Base-by-base conservation (phyloP, 1,140 invertebrate species). In the Metaphire vulgaris region DNA sequence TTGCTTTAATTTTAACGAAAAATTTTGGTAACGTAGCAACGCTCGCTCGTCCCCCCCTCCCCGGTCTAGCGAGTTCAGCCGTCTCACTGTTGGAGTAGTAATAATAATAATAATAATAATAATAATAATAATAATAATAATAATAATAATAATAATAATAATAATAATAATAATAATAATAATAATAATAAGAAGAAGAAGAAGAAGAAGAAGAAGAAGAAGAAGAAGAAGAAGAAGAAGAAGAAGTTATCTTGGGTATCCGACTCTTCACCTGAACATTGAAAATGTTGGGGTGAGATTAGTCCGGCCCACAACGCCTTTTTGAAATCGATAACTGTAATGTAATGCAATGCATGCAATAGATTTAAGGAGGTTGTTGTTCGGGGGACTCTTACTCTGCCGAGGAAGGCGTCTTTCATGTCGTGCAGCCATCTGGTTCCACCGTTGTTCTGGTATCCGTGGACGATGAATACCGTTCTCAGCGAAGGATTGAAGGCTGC, bases 81-180 rank as follows among this genome's bases (percentile, higher is more conserved):
- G n/a, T n/a, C n/a, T n/a, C n/a, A n/a, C n/a, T n/a, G n/a, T n/a
- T n/a, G n/a, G n/a, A 56, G 21, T 56, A 56, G 21, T 56, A 56
- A 56, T 56, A 56, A 56, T 56, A 56, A 56, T 56, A 56, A 56
- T 56, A 56, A 56, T 56, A 56, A 56, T 56, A 56, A 56, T 56
- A 56, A 56, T 56, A 56, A 56, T 56, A 56, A 56, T 56, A 56
- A 56, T 56, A 56, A 56, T 56, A 56, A 56, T 56, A 56, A 56
- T 56, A 56, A 56, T 56, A 56, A 56, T 56, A 56, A 56, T 56
- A 56, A 56, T 56, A 56, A 56, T 56, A 56, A 56, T 56, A 56
- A 56, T 56, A 56, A 56, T 56, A 56, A 56, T 56, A 56, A 56
- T 56, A 56, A 56, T 56, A 56, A 56, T 56, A 56, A 56, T 56